Evolutionary conservation across 2,888 invertebrate species (phyloP).

Genomic region (Ophonus ardosiacus): DNA sequence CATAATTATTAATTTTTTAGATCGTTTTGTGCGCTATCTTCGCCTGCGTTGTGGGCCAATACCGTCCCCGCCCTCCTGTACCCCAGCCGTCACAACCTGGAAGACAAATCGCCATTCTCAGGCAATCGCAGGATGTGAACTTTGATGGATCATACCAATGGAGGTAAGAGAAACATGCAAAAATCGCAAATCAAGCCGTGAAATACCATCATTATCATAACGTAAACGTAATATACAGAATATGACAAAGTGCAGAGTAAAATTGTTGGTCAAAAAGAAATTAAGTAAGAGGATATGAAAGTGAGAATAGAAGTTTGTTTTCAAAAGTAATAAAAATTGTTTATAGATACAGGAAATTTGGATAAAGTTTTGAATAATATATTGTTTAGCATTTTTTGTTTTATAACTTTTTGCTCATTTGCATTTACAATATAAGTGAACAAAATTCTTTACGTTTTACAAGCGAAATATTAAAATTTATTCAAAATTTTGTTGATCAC

Average conservation of each 20-base stretch:
- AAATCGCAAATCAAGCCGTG: background rate
- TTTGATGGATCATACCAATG: constrained; percentile 78
- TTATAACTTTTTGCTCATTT: constrained; percentile 1
- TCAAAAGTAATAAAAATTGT: constrained; percentile 28
- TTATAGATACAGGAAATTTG: constrained; percentile 3
- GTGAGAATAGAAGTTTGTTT: background rate
- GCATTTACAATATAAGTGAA: background rate
- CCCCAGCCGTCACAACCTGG: constrained; percentile 66
- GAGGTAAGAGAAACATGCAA: constrained; percentile 71
- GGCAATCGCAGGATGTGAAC: constrained; percentile 76
- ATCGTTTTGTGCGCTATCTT: constrained; percentile 67
- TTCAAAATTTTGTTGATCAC: background rate
- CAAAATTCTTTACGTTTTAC: background rate
- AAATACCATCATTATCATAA: background rate
- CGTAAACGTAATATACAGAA: background rate
- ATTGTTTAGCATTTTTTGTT: background rate
- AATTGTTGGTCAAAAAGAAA: background rate
- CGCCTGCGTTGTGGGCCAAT: constrained; percentile 68
- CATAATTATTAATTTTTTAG: constrained; percentile 61
- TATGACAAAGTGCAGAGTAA: background rate
- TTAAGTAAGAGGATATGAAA: constrained; percentile 18
- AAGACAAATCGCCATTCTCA: constrained; percentile 70
- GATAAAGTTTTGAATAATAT: background rate
- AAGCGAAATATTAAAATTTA: constrained; percentile 16
- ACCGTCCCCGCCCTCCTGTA: constrained; percentile 66